Base-by-base conservation (phyloP, 2,797 vertebrate genomes). In the Enteromius mattozi region DNA sequence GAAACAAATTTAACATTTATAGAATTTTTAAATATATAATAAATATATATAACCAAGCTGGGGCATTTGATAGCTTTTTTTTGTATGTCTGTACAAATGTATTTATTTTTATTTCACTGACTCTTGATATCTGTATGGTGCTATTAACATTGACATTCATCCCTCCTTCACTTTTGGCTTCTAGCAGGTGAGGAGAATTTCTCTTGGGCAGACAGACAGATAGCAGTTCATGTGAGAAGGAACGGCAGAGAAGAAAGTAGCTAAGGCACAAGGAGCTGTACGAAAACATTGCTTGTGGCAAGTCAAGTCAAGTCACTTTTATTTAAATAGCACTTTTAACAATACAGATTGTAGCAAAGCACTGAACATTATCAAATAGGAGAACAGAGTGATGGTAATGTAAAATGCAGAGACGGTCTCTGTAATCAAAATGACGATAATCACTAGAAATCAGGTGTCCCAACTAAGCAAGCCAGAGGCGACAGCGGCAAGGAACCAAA, bases 111-210 rank as follows among this genome's bases (percentile, higher is more conserved):
- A 65, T 65, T 65, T 65, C 63, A 65, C 63, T 33, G 61, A 65
- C 27, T 65, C 30, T 33, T 65, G 27, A 65, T 30, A 27, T 65
- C 63, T 65, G 30, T 8, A 65, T 33, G 63, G 66, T n/a, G 21
- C 66, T n/a, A 69, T 40, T 40, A 42, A 42, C 37, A 69, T 42
- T 42, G 63, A 65, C 63, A 65, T 69, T 69, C 19, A 40, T 69
- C 21, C 66, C 66, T 40, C 19, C 42, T 74, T 49, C 47, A 33
- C 45, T 27, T 17, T 49, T 78, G 35, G 10, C 35, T 61, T 59
- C 16, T 40, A 59, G n/a, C n/a, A 40, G 9, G 21, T 37, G 16
- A 42, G 14, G 56, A 63, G 2, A 40, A 16, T 61, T 78, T 21
- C 37, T 37, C 24, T 61, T 78, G 35, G 24, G 30, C 37, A 61